phyloP scores from a whole-genome alignment of 2,113 vertebrate genomes.

The Elgaria multicarinata region DNA sequence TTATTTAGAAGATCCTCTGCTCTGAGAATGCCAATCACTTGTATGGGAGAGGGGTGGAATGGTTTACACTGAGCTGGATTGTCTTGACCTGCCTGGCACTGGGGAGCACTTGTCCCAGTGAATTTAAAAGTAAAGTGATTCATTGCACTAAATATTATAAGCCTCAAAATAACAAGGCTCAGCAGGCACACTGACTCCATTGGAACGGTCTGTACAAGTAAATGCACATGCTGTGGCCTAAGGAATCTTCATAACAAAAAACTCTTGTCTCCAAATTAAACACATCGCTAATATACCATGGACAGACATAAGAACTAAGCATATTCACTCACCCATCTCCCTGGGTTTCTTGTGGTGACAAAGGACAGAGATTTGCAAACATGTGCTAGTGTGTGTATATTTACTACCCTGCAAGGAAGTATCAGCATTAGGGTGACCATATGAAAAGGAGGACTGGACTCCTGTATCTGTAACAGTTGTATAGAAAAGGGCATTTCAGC shows the following conservation, averaged over 20 bases:
- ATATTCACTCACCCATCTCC: constrained; percentile 32
- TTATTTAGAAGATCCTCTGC: constrained; percentile 51
- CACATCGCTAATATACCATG: constrained; percentile 33
- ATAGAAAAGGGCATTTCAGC: too few relatives aligned
- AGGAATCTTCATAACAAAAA: constrained; percentile 56
- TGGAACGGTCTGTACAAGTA: constrained; percentile 42
- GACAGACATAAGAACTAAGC: constrained; percentile 39
- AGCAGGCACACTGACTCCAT: constrained; percentile 54
- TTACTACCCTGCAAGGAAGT: constrained; percentile 48
- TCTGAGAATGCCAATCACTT: constrained; percentile 52
- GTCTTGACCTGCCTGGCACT: constrained; percentile 57
- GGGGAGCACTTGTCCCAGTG: constrained; percentile 59
- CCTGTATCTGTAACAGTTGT: too few relatives aligned
- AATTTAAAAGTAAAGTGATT: constrained; percentile 57
- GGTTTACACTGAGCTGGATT: constrained; percentile 23
- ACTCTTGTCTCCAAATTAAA: constrained; percentile 61
- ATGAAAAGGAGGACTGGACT: too few relatives aligned
- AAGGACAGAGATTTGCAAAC: constrained; percentile 66
- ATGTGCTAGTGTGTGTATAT: constrained; percentile 34
- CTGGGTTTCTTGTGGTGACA: constrained; percentile 55
- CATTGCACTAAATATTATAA: constrained; percentile 62
- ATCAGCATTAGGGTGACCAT: too few relatives aligned
- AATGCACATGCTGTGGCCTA: constrained; percentile 49
- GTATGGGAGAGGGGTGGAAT: constrained; percentile 5
- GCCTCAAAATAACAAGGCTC: constrained; percentile 61